Evolutionary conservation across 2,113 vertebrate genomes (phyloP).

Genomic region (Limnothrissa miodon): DNA sequence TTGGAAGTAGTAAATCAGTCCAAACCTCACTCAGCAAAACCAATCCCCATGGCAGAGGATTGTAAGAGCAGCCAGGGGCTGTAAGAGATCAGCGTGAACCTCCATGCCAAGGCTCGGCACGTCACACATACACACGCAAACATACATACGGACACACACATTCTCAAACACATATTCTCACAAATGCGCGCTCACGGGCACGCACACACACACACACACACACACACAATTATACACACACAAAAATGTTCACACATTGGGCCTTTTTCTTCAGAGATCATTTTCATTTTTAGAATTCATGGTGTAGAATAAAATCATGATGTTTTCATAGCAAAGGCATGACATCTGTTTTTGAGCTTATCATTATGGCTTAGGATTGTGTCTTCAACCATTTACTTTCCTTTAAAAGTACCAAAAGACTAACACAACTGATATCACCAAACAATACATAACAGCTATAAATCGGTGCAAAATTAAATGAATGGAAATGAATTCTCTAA

Average conservation of each 20-base stretch:
- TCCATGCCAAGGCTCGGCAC: background rate
- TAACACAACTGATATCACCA: too few species aligned
- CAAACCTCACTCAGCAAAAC: slow-evolving; percentile 5
- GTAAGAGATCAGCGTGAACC: background rate
- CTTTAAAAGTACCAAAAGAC: too few species aligned
- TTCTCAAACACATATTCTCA: background rate
- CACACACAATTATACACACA: background rate
- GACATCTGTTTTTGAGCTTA: too few species aligned
- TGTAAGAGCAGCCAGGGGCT: background rate
- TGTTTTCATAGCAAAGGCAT: too few species aligned
- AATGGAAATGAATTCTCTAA: too few species aligned
- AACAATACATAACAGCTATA: too few species aligned
- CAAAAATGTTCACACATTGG: background rate
- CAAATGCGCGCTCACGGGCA: background rate
- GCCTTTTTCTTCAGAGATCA: background rate
- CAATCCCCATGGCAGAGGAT: background rate
- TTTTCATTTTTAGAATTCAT: too few species aligned
- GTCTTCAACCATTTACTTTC: too few species aligned
- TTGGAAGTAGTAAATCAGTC: slow-evolving; percentile 64
- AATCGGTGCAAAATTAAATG: too few species aligned
- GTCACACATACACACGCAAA: background rate
- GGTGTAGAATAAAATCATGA: too few species aligned
- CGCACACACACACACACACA: background rate
- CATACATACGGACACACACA: background rate
- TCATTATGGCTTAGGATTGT: too few species aligned